A percentile compares a stretch with the other conserved stretches of the same genome.
phyloP scores from a whole-genome alignment of 2,113 vertebrate species.

The Clinocottus analis region DNA sequence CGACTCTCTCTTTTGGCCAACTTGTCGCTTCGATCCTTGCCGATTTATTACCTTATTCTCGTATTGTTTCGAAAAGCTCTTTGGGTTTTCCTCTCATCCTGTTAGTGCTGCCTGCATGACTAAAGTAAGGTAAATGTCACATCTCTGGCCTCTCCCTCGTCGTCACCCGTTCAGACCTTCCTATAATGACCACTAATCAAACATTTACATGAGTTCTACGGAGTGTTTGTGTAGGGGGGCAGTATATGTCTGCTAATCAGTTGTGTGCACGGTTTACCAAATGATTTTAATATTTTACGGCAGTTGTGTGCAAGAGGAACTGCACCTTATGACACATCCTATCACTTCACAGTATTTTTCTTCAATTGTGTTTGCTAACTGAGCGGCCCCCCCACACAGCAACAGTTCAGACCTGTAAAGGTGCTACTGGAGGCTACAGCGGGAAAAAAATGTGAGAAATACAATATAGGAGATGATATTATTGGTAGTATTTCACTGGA shows the following conservation, averaged over 20 bases:
- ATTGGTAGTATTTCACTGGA: background rate
- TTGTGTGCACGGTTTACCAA: slow-evolving; percentile 12
- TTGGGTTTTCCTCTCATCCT: background rate
- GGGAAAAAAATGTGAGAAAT: background rate
- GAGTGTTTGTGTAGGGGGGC: background rate
- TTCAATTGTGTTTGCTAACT: slow-evolving; percentile 1
- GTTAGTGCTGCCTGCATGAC: background rate
- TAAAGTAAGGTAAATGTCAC: background rate
- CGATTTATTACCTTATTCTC: background rate
- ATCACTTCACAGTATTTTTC: background rate
- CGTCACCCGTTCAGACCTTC: background rate
- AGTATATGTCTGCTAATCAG: slow-evolving; percentile 39
- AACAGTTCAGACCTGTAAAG: slow-evolving; percentile 16
- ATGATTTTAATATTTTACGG: background rate
- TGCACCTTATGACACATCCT: background rate
- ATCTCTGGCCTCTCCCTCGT: background rate
- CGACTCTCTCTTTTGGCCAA: background rate
- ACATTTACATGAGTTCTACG: background rate
- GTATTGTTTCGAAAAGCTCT: background rate
- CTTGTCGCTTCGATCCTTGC: background rate
- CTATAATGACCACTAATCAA: background rate
- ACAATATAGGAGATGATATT: background rate
- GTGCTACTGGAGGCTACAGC: slow-evolving; percentile 9
- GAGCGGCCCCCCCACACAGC: background rate
- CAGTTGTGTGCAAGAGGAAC: background rate